Base-by-base conservation (phyloP, 2,797 vertebrate genomes). In the Galago senegalensis region DNA sequence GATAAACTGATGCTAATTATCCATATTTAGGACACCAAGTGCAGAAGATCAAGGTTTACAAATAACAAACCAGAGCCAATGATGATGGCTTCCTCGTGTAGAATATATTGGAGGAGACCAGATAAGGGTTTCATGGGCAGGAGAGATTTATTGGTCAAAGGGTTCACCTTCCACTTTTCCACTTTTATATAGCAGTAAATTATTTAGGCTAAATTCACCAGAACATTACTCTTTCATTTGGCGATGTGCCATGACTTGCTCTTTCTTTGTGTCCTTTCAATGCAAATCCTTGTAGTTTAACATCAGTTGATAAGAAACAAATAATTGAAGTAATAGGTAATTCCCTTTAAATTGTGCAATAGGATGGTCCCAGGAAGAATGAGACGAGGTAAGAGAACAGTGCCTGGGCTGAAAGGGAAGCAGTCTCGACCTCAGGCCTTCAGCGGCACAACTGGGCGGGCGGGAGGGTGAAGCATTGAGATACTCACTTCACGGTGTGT, bases 1-100 rank as follows among this genome's bases (percentile, higher is more conserved):
- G 99, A 99, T 99, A 99, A 99, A 99, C 99, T 99, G 99, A 99
- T 99, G 99, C 99, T 99, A 99, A 99, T 99, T 99, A 99, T 99
- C 99, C 99, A 99, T 99, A 99, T 99, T 99, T 99, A 99, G 99
- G 99, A 99, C 99, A 99, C 99, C 97, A 98, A 99, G 99, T 99
- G 99, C 99, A 99, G 99, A 99, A 99, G 99, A 99, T 99, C 99
- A 99, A 99, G 99, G 99, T 99, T 99, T 99, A 99, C 99, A 99
- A 99, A 99, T 99, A 99, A 98, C 98, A 99, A 99, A 99, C 99
- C 99, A 98, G 98, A 99, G 99, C 99, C 98, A 99, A 95, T 98
- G 99, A 99, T 98, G 99, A 99, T 99, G 99, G 99, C 99, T 99
- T 99, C 99, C 98, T 98, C 98, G 98, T 98, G 98, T 98, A 98